phyloP scores from a whole-genome alignment of 53 echinoderm and acorn worm genomes.

The Crossaster papposus region DNA sequence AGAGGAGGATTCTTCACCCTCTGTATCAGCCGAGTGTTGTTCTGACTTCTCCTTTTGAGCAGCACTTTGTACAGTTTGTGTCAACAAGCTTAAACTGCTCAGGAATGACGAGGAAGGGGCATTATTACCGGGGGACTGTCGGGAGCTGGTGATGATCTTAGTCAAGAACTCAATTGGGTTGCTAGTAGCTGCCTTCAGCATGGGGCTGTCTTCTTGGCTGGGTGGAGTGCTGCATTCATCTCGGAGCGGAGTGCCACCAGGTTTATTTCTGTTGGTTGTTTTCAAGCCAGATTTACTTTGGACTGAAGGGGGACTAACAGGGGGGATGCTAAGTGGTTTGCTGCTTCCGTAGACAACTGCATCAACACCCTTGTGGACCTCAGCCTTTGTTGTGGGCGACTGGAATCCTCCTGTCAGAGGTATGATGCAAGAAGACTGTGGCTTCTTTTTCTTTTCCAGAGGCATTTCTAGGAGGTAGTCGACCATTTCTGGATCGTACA shows the following conservation, averaged over 20 bases:
- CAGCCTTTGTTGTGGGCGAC: slow-evolving; percentile 10
- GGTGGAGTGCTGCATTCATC: slow-evolving; percentile 66
- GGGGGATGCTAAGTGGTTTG: neutral
- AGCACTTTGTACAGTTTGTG: slow-evolving; percentile 61
- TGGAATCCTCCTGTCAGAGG: slow-evolving; percentile 51
- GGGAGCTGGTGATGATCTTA: slow-evolving; percentile 69
- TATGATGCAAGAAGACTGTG: slow-evolving; percentile 44
- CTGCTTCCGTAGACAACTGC: neutral
- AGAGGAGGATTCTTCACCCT: neutral
- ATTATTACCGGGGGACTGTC: slow-evolving; percentile 29
- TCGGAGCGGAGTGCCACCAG: slow-evolving; percentile 72
- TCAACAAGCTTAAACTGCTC: slow-evolving; percentile 70
- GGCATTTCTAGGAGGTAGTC: slow-evolving; percentile 60
- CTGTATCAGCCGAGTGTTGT: neutral
- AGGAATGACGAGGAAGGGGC: slow-evolving; percentile 66
- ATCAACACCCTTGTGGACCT: neutral
- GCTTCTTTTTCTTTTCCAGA: slow-evolving; percentile 36
- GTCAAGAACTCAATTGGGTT: slow-evolving; percentile 77
- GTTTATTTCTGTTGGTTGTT: slow-evolving; percentile 40
- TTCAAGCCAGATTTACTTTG: neutral
- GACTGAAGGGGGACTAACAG: neutral
- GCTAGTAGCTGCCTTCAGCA: slow-evolving; percentile 71
- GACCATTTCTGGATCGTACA: slow-evolving; percentile 57
- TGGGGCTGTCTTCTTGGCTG: slow-evolving; percentile 47
- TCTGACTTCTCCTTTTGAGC: slow-evolving; percentile 33